Conservation (phyloP, 1,140 invertebrate species). For the Drosophila murphyi region DNA sequence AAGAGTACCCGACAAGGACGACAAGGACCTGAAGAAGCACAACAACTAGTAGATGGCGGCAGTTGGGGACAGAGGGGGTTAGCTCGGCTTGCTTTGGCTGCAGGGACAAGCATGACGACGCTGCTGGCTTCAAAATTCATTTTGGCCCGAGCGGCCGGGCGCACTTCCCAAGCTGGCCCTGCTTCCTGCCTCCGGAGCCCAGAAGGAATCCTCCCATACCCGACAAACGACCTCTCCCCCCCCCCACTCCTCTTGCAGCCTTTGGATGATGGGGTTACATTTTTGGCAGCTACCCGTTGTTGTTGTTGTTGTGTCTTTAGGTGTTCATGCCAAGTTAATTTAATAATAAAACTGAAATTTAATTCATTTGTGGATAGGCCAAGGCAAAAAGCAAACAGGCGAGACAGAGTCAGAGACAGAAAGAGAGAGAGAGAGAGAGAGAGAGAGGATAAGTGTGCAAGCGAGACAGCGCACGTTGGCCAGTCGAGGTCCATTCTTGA, state of each 20-base stretch:
- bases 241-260: slow-evolving; percentile 4
- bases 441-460: not conserved
- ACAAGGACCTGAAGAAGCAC: slow-evolving; percentile 16
- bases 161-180: slow-evolving; percentile 35
- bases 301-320: slow-evolving; percentile 78
- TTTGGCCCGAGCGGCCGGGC: slow-evolving; percentile 48
- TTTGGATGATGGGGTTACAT: slow-evolving; percentile 61
- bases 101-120: slow-evolving; percentile 19
- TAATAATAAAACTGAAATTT: slow-evolving; percentile 84
- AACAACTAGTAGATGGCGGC: not conserved
- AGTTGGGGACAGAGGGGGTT: not conserved
- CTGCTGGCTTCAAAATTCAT: slow-evolving; percentile 66
- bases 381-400: slow-evolving; percentile 32
- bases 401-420: not conserved
- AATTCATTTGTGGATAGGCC: slow-evolving; percentile 83
- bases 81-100: too few species aligned
- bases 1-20: slow-evolving; percentile 13
- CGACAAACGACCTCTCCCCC: not conserved
- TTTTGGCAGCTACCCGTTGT: slow-evolving; percentile 32
- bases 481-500: slow-evolving; percentile 26
- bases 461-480: slow-evolving; percentile 1
- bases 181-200: slow-evolving; percentile 28
- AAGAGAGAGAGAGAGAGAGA: not conserved
- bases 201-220: not conserved
- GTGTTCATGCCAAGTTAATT: slow-evolving; percentile 84